Conservation (phyloP, 2,113 vertebrate genomes). For the Bothrops jararaca region DNA sequence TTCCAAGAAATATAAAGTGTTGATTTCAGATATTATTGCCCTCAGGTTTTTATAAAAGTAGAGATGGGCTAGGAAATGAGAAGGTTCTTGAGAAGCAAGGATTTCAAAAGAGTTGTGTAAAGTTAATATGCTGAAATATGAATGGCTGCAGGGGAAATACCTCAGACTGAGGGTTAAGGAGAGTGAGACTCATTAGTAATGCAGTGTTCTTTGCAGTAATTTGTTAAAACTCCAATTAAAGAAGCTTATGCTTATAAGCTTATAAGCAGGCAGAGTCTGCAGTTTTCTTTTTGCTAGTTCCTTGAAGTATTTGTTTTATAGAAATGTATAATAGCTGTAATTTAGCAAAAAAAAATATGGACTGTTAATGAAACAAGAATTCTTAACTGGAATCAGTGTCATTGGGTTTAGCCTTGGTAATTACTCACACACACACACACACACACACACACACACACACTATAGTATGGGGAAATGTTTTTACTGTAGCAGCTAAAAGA, state of each 20-base stretch:
- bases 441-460: not conserved
- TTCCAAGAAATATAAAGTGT: not conserved
- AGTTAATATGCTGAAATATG: not conserved
- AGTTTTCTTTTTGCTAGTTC: not conserved
- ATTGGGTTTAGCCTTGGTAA: constrained; percentile 16
- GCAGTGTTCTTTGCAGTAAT: not conserved
- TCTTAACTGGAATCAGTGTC: constrained; percentile 7
- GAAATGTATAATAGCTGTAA: not conserved
- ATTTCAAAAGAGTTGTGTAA: not conserved
- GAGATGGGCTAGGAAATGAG: not conserved
- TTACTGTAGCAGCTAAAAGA: constrained; percentile 19
- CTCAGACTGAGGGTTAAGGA: not conserved
- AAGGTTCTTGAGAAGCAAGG: not conserved
- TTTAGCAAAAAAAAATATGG: constrained; percentile 2
- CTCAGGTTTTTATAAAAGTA: not conserved
- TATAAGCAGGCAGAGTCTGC: not conserved
- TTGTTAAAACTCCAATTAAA: not conserved
- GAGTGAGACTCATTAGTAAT: not conserved
- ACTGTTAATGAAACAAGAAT: constrained; percentile 17
- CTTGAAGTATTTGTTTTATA: not conserved
- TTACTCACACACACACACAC: not conserved
- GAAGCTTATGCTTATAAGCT: not conserved
- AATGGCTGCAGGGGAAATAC: not conserved
- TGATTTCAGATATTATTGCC: not conserved
- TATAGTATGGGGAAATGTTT: constrained; percentile 23